Evolutionary conservation across 2,797 vertebrate genomes (phyloP).

Genomic region (Lepidocolaptes lacrymiger): DNA sequence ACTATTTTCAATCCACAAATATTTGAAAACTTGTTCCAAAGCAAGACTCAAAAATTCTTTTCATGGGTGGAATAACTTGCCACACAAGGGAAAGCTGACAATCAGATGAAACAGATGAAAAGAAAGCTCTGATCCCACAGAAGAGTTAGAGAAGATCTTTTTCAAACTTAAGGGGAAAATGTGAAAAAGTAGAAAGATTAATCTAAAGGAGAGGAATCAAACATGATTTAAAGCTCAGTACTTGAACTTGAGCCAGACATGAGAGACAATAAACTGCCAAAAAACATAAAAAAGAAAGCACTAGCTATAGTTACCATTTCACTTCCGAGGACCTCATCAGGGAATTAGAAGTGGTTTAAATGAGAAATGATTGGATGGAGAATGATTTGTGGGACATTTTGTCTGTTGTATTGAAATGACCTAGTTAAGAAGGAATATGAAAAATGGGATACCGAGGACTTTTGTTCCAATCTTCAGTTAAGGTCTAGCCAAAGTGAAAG

Average conservation of each 20-base stretch:
- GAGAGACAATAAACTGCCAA: not conserved
- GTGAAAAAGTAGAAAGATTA: not conserved
- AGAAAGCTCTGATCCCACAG: not conserved
- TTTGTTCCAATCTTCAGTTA: not conserved
- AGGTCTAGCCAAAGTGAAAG: not conserved
- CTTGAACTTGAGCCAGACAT: not conserved
- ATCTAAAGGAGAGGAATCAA: not conserved
- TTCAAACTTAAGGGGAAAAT: not conserved
- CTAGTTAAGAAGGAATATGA: not conserved
- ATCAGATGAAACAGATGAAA: not conserved
- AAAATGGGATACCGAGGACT: not conserved
- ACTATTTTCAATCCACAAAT: not conserved
- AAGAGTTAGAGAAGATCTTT: not conserved
- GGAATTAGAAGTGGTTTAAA: not conserved
- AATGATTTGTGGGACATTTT: not conserved
- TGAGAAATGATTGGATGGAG: not conserved
- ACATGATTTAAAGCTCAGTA: not conserved
- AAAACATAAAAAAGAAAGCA: not conserved
- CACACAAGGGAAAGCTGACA: not conserved
- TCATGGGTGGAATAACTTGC: not conserved
- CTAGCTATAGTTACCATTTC: not conserved
- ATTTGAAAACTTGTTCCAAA: not conserved
- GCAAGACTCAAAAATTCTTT: not conserved
- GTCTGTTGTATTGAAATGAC: not conserved
- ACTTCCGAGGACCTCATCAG: not conserved